Percentiles rank a stretch among this genome's conserved stretches.
These are phyloP conservation scores for Melanocharis versteri DNA, from an alignment of 2,113 vertebrate genomes.

Conservation along the genomic window DNA sequence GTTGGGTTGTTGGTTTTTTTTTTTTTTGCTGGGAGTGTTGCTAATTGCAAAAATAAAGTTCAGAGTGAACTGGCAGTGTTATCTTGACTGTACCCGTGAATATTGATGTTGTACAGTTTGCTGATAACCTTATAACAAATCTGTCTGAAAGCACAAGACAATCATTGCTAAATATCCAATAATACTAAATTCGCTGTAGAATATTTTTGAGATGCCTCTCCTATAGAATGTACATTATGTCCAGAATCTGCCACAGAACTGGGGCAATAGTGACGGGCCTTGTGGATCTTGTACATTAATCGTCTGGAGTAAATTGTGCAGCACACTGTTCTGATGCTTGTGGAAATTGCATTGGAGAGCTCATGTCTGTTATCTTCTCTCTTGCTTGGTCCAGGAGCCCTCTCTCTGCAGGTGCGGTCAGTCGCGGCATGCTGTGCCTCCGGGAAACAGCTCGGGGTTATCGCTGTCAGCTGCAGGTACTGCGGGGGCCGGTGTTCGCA, in stretches of 20 bases:
- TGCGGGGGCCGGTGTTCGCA: neutral
- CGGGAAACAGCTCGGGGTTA: neutral
- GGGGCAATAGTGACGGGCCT: neutral
- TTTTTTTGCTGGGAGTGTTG: neutral
- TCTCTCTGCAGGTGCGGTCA: neutral
- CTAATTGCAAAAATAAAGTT: neutral
- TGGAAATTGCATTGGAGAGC: neutral
- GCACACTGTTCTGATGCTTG: neutral
- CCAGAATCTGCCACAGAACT: neutral
- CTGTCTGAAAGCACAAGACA: constrained; percentile 1
- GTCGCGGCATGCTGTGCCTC: neutral
- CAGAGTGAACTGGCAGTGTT: neutral
- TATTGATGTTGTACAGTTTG: neutral
- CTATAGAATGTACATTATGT: neutral
- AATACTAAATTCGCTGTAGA: neutral
- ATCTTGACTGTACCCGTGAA: neutral
- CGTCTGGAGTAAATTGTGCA: neutral
- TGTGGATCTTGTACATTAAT: neutral
- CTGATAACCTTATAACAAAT: neutral
- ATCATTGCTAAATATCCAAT: neutral
- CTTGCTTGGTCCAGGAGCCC: neutral
- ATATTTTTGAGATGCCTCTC: neutral
- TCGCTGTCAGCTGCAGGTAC: neutral
- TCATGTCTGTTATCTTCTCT: fast-evolving
- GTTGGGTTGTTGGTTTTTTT: no score